phyloP scores from a whole-genome alignment of 2,113 vertebrate species.

The Alligator mississippiensis region DNA sequence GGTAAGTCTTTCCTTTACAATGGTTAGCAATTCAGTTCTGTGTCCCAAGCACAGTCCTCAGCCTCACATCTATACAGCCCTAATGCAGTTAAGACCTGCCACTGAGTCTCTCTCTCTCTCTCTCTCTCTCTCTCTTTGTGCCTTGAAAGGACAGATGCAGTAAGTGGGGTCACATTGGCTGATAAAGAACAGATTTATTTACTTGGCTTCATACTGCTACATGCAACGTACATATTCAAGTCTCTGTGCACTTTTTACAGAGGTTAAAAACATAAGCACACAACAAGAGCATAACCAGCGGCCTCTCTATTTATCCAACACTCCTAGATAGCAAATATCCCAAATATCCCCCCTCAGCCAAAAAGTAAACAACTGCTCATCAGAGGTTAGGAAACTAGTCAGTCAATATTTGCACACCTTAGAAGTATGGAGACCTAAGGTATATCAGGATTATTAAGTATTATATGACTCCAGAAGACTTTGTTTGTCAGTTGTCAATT shows the following conservation, averaged over 20 bases:
- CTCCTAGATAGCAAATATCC: not conserved
- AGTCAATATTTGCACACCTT: slow-evolving; percentile 12
- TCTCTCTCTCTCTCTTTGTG: not conserved
- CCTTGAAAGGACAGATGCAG: not conserved
- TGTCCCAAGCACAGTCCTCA: slow-evolving; percentile 33
- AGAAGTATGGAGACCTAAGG: not conserved
- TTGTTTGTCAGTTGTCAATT: not conserved
- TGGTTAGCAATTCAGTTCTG: not conserved
- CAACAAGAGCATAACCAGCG: not conserved
- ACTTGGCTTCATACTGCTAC: not conserved
- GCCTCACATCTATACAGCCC: not conserved
- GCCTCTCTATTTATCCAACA: not conserved
- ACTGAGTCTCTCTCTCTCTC: not conserved
- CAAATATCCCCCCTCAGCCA: not conserved
- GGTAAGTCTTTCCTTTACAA: not conserved
- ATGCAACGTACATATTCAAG: not conserved
- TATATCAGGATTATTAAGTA: not conserved
- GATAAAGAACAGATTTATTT: not conserved
- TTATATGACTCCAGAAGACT: not conserved
- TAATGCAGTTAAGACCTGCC: not conserved
- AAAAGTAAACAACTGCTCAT: not conserved
- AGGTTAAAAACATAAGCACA: not conserved
- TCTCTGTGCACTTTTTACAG: not conserved
- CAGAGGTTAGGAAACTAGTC: not conserved
- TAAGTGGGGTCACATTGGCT: not conserved